A percentile compares a stretch with the other conserved stretches of the same genome.
phyloP scores from a whole-genome alignment of 1,140 invertebrate genomes.

The Stegodyphus mimosarum region DNA sequence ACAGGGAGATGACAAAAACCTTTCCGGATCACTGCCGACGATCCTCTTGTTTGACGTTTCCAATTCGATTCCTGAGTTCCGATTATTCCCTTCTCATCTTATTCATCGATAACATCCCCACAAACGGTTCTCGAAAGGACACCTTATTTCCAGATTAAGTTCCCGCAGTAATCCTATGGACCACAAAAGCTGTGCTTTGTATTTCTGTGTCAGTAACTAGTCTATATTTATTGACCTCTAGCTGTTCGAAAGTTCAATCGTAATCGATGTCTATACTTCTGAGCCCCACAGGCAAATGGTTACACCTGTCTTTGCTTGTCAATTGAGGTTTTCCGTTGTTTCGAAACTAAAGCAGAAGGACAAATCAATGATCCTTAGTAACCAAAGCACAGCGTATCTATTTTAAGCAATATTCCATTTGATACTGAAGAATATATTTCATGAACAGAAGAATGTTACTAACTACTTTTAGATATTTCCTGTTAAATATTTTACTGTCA shows the following conservation, averaged over 20 bases:
- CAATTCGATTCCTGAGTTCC: not conserved
- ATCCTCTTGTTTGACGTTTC: slow-evolving; percentile 41
- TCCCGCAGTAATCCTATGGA: not conserved
- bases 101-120: not conserved
- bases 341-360: too few relatives aligned
- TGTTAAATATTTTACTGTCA: too few relatives aligned
- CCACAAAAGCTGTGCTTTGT: not conserved
- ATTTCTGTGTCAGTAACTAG: slow-evolving; percentile 12
- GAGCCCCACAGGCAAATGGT: too few relatives aligned
- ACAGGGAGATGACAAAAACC: slow-evolving; percentile 38
- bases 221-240: not conserved
- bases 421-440: too few relatives aligned
- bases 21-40: slow-evolving; percentile 23
- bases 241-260: not conserved
- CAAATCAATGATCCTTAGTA: too few relatives aligned
- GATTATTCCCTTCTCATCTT: not conserved
- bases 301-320: too few relatives aligned
- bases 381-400: too few relatives aligned
- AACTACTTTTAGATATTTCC: too few relatives aligned
- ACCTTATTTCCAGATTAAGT: slow-evolving; percentile 7
- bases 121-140: slow-evolving; percentile 10
- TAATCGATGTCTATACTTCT: too few relatives aligned
- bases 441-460: too few relatives aligned
- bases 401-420: too few relatives aligned
- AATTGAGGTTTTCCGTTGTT: too few relatives aligned